Base-by-base conservation (phyloP, 2,888 invertebrate species). In the Polyploca ridens region DNA sequence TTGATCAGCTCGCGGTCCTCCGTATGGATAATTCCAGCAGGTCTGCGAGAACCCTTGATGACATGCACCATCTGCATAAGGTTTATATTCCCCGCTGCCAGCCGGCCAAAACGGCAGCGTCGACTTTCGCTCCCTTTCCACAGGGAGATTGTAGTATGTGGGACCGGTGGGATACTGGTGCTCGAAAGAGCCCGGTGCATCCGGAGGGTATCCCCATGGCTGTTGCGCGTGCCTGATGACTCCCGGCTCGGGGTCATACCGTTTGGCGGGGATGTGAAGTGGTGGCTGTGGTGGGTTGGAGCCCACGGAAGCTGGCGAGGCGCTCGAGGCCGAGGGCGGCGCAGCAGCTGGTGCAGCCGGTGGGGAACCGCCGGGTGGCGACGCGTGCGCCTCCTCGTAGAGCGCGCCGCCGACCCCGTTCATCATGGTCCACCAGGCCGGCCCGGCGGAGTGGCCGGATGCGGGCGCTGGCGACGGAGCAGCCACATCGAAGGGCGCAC, bases 251-350 rank as follows among this genome's bases (percentile, higher is more conserved):
- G 95, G 95, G 73, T 94, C 94, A 85, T 94, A 96, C 77, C 98
- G 95, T 92, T 98, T 98, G 83, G 98, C 98, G 75, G 98, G 98
- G 92, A 98, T 98, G 94, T 98, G 98, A 72, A 98, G 95, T 71
- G 97, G 97, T 65, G 97, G 97, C 83, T 96, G 96, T 69, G 96
- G 96, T 68, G 96, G 95, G 90, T 96, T 95, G 86, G 96, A 96
- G 85, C 96, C 95, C 63, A 95, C 95, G 68, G 94, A 93, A 69
- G 95, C 90, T 82, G 95, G 95, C 85, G 95, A 91, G 84, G 91
- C 93, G 93, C 91, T 91, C 83, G 94, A 91, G 69, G 94, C 93
- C 69, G 95, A 93, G 83, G 95, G 88, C 73, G 95, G 95, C 73
- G 96, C 96, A 74, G 96, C 95, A 69, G 96, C 96, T 64, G 96